Evolutionary conservation across 2,888 invertebrate genomes (phyloP).

Genomic region (Zhengitettix transpicula): DNA sequence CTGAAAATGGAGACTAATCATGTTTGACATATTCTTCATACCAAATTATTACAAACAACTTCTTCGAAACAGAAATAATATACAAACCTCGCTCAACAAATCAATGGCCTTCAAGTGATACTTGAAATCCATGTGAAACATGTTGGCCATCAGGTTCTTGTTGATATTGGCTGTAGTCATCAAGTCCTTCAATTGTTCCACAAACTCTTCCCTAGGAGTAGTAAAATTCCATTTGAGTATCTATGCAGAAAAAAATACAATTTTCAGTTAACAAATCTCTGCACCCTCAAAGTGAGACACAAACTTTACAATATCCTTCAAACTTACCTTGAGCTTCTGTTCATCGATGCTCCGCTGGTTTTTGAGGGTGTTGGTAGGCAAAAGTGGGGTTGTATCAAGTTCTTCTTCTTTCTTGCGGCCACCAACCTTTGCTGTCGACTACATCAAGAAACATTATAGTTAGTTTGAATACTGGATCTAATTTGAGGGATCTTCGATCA

Average conservation of each 20-base stretch:
- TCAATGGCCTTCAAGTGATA: conserved; percentile 93
- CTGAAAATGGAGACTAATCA: conserved; percentile 19
- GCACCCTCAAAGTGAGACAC: neutral
- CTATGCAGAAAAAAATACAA: conserved; percentile 16
- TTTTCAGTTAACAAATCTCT: neutral
- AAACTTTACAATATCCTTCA: neutral
- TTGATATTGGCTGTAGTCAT: conserved; percentile 81
- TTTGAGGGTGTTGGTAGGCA: conserved; percentile 72
- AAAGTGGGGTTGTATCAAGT: conserved; percentile 58
- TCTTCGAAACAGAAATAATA: neutral
- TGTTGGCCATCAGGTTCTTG: conserved; percentile 67
- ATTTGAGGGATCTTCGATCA: no score
- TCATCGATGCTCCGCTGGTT: conserved; percentile 89
- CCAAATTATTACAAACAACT: neutral
- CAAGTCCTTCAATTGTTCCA: conserved; percentile 76
- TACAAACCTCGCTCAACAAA: conserved; percentile 50
- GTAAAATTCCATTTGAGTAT: conserved; percentile 88
- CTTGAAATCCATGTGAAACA: conserved; percentile 91
- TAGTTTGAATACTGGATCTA: neutral
- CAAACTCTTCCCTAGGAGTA: conserved; percentile 83
- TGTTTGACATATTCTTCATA: neutral
- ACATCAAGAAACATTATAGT: neutral
- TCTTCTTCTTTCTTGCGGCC: conserved; percentile 69
- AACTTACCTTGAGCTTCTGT: conserved; percentile 58
- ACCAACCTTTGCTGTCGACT: neutral